These are phyloP conservation scores for Pavo muticus DNA, from an alignment of 2,113 vertebrate genomes.

Conservation along the genomic window DNA sequence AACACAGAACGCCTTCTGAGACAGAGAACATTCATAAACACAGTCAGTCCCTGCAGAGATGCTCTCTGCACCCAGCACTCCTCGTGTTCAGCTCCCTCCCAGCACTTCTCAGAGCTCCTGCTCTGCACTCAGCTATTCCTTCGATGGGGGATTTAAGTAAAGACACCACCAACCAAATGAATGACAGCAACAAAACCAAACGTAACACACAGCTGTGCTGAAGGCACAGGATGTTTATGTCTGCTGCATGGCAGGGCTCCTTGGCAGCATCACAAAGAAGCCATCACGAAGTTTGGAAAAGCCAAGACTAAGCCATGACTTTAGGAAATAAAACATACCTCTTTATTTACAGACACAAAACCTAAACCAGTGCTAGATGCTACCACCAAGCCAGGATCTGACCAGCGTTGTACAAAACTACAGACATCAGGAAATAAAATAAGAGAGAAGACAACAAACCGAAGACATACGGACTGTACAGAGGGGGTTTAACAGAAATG, in stretches of 20 bases:
- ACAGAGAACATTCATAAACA: neutral
- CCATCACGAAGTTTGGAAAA: neutral
- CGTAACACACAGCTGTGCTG: neutral
- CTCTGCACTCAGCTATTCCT: accelerated
- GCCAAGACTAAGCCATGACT: neutral
- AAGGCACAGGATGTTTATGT: neutral
- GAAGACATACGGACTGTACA: slow-evolving; percentile 64
- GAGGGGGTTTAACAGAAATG: neutral
- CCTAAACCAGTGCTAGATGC: neutral
- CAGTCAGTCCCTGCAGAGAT: accelerated
- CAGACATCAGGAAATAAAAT: slow-evolving; percentile 39
- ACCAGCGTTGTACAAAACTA: slow-evolving; percentile 73
- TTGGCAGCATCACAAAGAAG: neutral
- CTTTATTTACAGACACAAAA: slow-evolving; percentile 83
- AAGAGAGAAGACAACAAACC: neutral
- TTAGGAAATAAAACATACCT: slow-evolving; percentile 76
- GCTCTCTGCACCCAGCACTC: neutral
- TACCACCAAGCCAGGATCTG: slow-evolving; percentile 51
- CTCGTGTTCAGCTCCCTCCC: neutral
- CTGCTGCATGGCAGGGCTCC: neutral
- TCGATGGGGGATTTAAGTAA: too few relatives aligned
- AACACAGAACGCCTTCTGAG: neutral
- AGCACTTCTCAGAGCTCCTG: accelerated
- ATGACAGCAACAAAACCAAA: neutral
- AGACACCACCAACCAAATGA: neutral